Base-by-base conservation (phyloP, 2,888 invertebrate genomes). In the Epinotia nisella region DNA sequence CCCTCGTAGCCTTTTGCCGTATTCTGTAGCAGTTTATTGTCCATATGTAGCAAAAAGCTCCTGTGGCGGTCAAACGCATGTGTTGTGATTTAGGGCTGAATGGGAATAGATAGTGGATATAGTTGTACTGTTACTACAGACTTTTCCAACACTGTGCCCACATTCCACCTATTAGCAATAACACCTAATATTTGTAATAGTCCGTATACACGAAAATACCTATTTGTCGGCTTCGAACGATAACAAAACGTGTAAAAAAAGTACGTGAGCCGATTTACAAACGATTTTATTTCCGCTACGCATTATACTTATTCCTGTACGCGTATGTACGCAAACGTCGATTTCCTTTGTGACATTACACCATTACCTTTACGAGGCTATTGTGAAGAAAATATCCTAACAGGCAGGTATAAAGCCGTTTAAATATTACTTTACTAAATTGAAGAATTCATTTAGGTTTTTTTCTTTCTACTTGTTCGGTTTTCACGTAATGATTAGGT, bases 231-330 rank as follows among this genome's bases (percentile, higher is more conserved):
- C 56, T 61, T 19, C 39, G 15, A 69, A 69, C 64, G 73, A 69
- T 62, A 69, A 69, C 68, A 73, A 73, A 64, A 19, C 49, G 64
- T 39, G 69, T 73, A 73, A 73, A 73, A 73, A 69, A 69, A 51
- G 69, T 64, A 73, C 73, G 73, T 73, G 73, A 69, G 68, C 39
- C 53, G 53, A n/a, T 73, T 69, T 45, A 68, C 5, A 41, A 55
- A 13, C 29, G 53, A 39, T 56, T 4, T 39, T 13, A 17, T 13
- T 19, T 19, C 45, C 53, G 17, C 24, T 49, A 49, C n/a, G 56
- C 41, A 55, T 49, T 45, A 29, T 24, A n/a, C 49, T 49, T 49
- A 49, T 49, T 49, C 24, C 13, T 35, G 24, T 17, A 55, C 49
- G 13, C 53, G n/a, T 39, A 29, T 60, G 24, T 69, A 41, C 39